phyloP scores from a whole-genome alignment of 1,140 invertebrate species.

The Ceratosolen fusciceps region DNA sequence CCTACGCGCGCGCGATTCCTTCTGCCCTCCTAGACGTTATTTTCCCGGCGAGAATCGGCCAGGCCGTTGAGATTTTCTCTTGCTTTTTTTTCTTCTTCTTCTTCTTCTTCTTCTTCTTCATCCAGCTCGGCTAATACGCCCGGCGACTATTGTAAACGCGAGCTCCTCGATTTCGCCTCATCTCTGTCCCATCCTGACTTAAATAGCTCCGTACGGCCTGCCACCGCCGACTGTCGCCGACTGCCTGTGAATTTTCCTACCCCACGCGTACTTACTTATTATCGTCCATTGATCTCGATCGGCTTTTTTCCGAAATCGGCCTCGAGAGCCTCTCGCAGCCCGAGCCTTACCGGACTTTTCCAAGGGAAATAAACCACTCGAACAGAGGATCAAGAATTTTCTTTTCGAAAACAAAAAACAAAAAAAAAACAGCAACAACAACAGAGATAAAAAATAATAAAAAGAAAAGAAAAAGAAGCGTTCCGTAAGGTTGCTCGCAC shows the following conservation, averaged over 20 bases:
- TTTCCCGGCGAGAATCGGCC: no score
- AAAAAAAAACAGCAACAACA: no score
- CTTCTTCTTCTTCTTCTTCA: background rate
- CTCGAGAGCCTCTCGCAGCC: background rate
- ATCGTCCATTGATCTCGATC: no score
- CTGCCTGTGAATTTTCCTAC: background rate
- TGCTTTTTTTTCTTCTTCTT: no score
- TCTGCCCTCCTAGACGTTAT: conserved; percentile 19
- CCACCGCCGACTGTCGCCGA: background rate
- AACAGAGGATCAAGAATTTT: no score
- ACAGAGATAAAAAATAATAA: background rate
- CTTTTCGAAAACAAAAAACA: no score
- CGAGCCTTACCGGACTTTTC: no score
- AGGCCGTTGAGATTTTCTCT: no score
- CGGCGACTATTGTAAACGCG: background rate
- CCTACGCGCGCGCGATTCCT: conserved; percentile 45
- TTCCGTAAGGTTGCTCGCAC: conserved; percentile 1
- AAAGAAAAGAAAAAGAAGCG: background rate
- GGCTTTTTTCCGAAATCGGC: background rate
- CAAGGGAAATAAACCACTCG: no score
- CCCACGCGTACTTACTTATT: no score
- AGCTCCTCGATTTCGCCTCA: background rate
- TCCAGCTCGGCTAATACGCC: background rate
- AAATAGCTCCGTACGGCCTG: background rate
- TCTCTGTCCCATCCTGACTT: background rate